Evolutionary conservation across 2,797 vertebrate genomes (phyloP).

Genomic region (Urosaurus nigricauda): DNA sequence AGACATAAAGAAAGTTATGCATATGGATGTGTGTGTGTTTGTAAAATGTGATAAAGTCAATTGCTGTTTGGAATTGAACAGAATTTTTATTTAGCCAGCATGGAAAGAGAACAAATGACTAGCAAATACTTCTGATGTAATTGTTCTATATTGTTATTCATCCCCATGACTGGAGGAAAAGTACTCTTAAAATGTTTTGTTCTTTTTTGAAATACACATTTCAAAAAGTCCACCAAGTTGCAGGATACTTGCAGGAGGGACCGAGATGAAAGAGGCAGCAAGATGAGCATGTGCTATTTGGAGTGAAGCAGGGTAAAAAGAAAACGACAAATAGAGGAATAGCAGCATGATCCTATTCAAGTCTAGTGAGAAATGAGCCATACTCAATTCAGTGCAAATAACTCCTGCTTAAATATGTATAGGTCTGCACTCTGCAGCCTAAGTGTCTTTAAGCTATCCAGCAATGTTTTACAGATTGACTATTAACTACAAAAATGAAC

Average conservation of each 20-base stretch:
- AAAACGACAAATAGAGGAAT: too few species aligned
- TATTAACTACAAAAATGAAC: too few species aligned
- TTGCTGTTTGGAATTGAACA: neutral
- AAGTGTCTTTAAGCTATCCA: too few species aligned
- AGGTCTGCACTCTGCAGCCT: too few species aligned
- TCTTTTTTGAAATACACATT: neutral
- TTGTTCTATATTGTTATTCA: neutral
- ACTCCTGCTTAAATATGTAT: too few species aligned
- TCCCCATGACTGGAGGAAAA: neutral
- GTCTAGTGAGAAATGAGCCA: too few species aligned
- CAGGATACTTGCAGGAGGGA: neutral
- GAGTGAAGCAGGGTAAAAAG: too few species aligned
- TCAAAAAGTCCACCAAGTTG: neutral
- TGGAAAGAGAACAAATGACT: neutral
- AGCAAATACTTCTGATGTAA: neutral
- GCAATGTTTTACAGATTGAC: too few species aligned
- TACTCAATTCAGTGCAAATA: too few species aligned
- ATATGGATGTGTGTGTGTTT: neutral
- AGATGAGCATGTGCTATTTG: too few species aligned
- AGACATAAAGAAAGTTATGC: neutral
- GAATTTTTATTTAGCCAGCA: neutral
- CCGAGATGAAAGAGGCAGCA: too few species aligned
- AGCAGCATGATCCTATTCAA: too few species aligned
- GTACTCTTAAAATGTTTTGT: neutral
- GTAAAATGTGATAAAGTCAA: neutral